Evolutionary conservation across 1,140 invertebrate genomes (phyloP).

Genomic region (Drosophila sulfurigaster): DNA sequence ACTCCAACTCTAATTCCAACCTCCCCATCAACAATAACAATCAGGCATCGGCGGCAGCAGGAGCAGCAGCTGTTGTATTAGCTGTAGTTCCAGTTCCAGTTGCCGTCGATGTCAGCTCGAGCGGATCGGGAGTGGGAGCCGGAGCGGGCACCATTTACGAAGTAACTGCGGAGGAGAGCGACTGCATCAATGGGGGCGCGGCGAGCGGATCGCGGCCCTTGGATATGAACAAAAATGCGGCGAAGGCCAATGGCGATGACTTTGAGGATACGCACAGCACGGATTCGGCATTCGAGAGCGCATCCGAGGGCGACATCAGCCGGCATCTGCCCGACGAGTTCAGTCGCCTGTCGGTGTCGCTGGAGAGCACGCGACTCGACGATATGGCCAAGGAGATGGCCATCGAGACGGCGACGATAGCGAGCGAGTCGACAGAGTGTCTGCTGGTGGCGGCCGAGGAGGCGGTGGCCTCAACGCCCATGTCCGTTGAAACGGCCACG

Average conservation of each 20-base stretch:
- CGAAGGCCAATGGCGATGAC: constrained; percentile 59
- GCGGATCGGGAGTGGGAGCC: constrained; percentile 37
- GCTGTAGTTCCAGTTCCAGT: neutral
- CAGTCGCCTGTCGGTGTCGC: constrained; percentile 71
- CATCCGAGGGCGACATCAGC: constrained; percentile 81
- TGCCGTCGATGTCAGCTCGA: constrained; percentile 20
- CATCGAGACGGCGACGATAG: constrained; percentile 82
- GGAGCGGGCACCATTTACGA: constrained; percentile 59
- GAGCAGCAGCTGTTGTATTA: neutral
- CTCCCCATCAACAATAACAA: constrained; percentile 36
- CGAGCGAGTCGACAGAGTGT: constrained; percentile 79
- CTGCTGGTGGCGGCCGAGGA: constrained; percentile 61
- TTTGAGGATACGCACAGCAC: constrained; percentile 83
- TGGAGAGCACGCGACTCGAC: constrained; percentile 77
- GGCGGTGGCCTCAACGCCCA: constrained; percentile 34
- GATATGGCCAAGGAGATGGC: constrained; percentile 71
- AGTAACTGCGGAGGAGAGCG: constrained; percentile 77
- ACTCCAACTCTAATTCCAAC: constrained; percentile 54
- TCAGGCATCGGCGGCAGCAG: constrained; percentile 26
- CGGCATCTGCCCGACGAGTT: constrained; percentile 81
- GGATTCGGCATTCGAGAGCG: constrained; percentile 83
- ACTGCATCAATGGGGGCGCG: constrained; percentile 65
- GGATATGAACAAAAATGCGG: constrained; percentile 77
- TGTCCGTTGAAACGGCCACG: constrained; percentile 9
- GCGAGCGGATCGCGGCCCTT: constrained; percentile 60